A percentile compares a stretch with the other conserved stretches of the same genome.
Conservation (phyloP, 1,140 invertebrate genomes). For the Mylabris phalerata region DNA sequence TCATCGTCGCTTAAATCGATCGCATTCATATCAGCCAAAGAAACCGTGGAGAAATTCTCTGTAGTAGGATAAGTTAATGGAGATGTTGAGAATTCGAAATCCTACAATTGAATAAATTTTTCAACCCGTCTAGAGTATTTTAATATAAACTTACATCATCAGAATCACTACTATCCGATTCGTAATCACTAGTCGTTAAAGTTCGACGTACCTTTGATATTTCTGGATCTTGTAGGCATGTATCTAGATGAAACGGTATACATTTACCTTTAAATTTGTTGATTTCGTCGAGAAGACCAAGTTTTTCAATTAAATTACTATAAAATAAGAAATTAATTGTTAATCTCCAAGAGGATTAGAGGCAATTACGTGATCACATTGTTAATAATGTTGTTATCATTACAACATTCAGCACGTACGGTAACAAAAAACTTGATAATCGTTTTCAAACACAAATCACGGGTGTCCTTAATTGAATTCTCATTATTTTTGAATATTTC, state of each 20-base stretch:
- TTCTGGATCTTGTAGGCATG: not conserved
- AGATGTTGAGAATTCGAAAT: no score
- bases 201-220: not conserved
- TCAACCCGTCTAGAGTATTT: not conserved
- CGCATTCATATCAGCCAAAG: no score
- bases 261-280: conserved; percentile 4
- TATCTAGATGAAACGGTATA: conserved; percentile 3
- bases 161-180: conserved; percentile 3
- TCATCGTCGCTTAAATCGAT: no score
- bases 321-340: not conserved
- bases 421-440: conserved; percentile 7
- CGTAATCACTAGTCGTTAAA: conserved; percentile 6
- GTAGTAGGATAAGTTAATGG: no score
- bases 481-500: conserved; percentile 5
- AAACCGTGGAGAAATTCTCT: no score
- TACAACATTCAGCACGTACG: conserved; percentile 1
- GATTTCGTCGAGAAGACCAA: not conserved
- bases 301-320: conserved; percentile 1
- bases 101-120: no score
- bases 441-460: not conserved
- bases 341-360: no score
- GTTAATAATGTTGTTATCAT: conserved; percentile 4
- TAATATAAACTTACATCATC: conserved; percentile 4
- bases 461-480: not conserved
- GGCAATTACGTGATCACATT: conserved; percentile 3